Conservation (phyloP, 2,888 invertebrate species). For the Eupithecia inturbata region DNA sequence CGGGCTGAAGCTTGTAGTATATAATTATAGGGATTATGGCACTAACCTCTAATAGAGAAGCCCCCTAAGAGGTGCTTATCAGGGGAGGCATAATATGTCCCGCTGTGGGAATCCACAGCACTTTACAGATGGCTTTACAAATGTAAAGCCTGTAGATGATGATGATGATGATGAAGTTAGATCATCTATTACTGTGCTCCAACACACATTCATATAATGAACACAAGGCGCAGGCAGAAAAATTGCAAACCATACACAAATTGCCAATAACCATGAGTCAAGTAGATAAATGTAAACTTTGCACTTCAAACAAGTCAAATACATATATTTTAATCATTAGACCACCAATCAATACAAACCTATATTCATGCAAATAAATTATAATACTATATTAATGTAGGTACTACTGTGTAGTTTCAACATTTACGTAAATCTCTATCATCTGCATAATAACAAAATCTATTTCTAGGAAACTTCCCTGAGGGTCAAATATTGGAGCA, state of each 20-base stretch:
- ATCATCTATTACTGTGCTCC: neutral
- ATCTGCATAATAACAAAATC: neutral
- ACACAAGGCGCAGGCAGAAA: neutral
- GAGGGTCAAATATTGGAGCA: constrained; percentile 96
- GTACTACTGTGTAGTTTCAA: no score
- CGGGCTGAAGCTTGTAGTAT: no score
- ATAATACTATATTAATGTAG: no score
- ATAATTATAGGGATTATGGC: no score
- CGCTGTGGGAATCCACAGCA: no score
- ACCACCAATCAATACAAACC: neutral
- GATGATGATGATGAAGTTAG: neutral
- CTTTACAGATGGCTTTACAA: no score
- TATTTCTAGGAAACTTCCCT: constrained; percentile 87
- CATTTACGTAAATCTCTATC: neutral
- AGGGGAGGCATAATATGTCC: neutral
- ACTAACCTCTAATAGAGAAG: neutral
- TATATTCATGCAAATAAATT: neutral
- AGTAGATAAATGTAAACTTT: neutral
- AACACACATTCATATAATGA: neutral
- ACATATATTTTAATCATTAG: neutral
- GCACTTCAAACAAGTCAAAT: neutral
- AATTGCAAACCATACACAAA: neutral
- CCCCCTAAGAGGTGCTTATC: neutral
- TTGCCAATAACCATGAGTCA: neutral
- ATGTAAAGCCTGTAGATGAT: neutral